A percentile compares a stretch with the other conserved stretches of the same genome.
phyloP scores from a whole-genome alignment of 2,113 vertebrate genomes.

The Halcyon malimbica region DNA sequence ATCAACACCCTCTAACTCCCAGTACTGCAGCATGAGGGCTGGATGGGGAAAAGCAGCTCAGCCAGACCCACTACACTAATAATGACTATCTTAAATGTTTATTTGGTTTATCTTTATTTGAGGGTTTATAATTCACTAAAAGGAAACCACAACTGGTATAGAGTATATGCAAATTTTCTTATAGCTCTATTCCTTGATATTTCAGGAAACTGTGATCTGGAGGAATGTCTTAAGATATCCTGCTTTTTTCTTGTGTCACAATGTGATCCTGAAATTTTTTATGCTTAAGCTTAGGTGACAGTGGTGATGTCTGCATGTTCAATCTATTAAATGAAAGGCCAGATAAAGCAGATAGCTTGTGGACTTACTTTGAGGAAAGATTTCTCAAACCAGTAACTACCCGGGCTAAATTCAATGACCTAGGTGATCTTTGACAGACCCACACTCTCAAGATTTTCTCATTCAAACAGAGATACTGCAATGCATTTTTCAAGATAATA shows the following conservation, averaged over 20 bases:
- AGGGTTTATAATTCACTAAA: background rate
- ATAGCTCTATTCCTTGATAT: background rate
- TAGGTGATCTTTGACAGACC: background rate
- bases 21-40: no score
- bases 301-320: background rate
- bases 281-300: background rate
- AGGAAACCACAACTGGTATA: background rate
- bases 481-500: background rate
- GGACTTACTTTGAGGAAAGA: background rate
- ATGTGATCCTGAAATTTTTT: background rate
- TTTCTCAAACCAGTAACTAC: background rate
- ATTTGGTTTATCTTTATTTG: background rate
- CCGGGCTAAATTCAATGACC: background rate
- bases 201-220: background rate
- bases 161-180: background rate
- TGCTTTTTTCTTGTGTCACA: background rate
- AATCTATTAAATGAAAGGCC: background rate
- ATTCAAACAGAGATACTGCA: background rate
- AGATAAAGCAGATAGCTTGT: background rate
- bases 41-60: no score
- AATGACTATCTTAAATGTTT: background rate
- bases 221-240: background rate
- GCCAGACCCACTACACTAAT: background rate
- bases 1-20: no score
- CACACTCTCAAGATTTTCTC: background rate